Evolutionary conservation across 2,113 vertebrate species (phyloP).

Genomic region (Anarrhichthys ocellatus): DNA sequence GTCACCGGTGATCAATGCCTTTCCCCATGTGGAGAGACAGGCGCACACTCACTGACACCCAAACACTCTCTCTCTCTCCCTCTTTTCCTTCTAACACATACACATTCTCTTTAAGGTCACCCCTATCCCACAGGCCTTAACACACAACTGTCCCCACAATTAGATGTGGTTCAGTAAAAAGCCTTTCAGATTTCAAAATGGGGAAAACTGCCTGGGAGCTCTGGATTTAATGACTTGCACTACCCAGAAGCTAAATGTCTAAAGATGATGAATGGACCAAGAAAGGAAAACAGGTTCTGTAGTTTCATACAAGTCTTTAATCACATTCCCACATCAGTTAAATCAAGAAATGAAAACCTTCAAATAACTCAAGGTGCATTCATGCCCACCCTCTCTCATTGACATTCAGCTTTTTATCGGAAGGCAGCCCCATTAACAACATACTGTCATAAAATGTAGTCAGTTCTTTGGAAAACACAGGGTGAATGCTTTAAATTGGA

Average conservation of each 20-base stretch:
- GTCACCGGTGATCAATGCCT: constrained; percentile 80
- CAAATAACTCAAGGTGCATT: constrained; percentile 61
- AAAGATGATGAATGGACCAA: constrained; percentile 73
- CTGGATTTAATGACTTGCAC: constrained; percentile 74
- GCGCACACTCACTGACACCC: constrained; percentile 50
- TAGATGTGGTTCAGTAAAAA: constrained; percentile 77
- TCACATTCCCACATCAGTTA: constrained; percentile 68
- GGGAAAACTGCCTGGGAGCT: constrained; percentile 62
- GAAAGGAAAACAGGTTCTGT: constrained; percentile 68
- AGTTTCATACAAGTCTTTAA: constrained; percentile 68
- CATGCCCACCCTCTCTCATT: constrained; percentile 34
- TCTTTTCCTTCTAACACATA: constrained; percentile 38
- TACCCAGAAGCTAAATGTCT: constrained; percentile 69
- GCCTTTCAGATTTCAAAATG: constrained; percentile 69
- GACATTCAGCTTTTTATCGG: constrained; percentile 47
- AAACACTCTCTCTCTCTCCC: constrained; percentile 32
- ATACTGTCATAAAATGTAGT: constrained; percentile 31
- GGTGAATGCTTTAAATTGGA: constrained; percentile 19
- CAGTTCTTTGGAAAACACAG: constrained; percentile 26
- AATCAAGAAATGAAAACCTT: constrained; percentile 66
- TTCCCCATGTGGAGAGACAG: constrained; percentile 68
- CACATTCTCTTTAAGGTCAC: constrained; percentile 76
- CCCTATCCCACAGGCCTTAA: constrained; percentile 71
- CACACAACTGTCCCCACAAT: constrained; percentile 77
- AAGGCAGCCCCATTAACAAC: constrained; percentile 32